Conservation (phyloP, 2,797 vertebrate genomes). For the Parambassis ranga region DNA sequence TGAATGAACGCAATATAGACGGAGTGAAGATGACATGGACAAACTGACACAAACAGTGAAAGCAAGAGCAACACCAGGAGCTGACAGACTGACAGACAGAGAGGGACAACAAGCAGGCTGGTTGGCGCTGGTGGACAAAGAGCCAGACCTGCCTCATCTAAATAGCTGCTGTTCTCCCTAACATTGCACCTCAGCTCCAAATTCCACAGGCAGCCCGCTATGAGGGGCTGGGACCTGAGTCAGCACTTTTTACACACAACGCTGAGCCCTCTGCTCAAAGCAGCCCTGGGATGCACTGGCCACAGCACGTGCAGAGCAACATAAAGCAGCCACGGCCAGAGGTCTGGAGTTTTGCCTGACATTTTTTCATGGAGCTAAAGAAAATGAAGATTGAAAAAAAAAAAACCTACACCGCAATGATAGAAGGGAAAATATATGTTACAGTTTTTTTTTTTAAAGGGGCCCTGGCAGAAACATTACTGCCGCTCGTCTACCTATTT, state of each 20-base stretch:
- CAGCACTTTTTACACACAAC: slow-evolving; percentile 70
- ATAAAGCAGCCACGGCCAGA: slow-evolving; percentile 21
- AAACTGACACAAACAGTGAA: slow-evolving; percentile 2
- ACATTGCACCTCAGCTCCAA: slow-evolving; percentile 74
- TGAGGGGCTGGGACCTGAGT: slow-evolving; percentile 74
- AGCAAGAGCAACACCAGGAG: slow-evolving; percentile 8
- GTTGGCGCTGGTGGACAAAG: slow-evolving; percentile 53
- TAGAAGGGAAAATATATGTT: too few species aligned
- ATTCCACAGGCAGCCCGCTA: slow-evolving; percentile 72
- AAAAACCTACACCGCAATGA: neutral
- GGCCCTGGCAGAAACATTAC: neutral
- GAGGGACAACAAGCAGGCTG: slow-evolving; percentile 1
- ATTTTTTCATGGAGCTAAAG: neutral
- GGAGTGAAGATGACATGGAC: neutral
- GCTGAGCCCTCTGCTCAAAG: slow-evolving; percentile 57
- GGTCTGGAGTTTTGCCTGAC: neutral
- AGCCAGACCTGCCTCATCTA: slow-evolving; percentile 54
- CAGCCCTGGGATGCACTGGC: slow-evolving; percentile 48
- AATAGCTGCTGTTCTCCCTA: slow-evolving; percentile 73
- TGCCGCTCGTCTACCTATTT: too few species aligned
- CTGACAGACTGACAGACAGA: slow-evolving; percentile 9
- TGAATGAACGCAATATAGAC: neutral
- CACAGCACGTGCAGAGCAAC: slow-evolving; percentile 44
- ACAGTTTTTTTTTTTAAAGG: neutral
- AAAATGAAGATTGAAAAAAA: neutral